Base-by-base conservation (phyloP, 2,888 invertebrate genomes). In the Nesidiocoris tenuis region DNA sequence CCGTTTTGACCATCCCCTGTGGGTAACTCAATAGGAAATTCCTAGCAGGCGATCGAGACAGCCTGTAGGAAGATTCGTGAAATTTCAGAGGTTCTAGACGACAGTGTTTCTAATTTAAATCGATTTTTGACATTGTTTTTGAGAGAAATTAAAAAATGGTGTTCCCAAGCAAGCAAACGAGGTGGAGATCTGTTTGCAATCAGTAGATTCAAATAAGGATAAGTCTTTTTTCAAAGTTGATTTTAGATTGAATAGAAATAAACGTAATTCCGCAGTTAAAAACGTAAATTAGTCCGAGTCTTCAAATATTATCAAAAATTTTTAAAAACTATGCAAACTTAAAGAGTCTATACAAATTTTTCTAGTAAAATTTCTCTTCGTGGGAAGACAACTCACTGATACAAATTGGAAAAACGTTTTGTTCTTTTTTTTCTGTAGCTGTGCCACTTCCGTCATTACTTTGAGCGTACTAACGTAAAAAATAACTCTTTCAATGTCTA, bases 401-500 rank as follows among this genome's bases (percentile, higher is more conserved):
- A 79, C 3, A 79, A 61, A 72, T 78, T 78, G 79, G 78, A 78
- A 79, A 79, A 78, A 79, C 77, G 70, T 77, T 39, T 39, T 3
- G n/a, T n/a, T 39, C 12, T 12, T 39, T 39, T 39, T 39, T 39
- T 39, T 76, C 72, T 75, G 78, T 78, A 78, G 75, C 75, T 77
- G 77, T 75, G 77, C 77, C 77, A 77, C 65, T 76, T 78, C 79
- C 78, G 75, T 79, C 79, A 23, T 61, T 66, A 24, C 79, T 80
- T 80, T 81, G 80, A 81, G 81, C 81, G 80, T 80, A 80, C 81
- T 80, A 81, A 81, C 81, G 79, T 80, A 81, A 81, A 81, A 81
- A 81, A 79, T 78, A 78, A 78, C 79, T 79, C 77, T 79, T 77
- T 39, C 39, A 39, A 78, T 77, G 76, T 78, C 77, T 79, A 79